These are phyloP conservation scores for Porites evermanni DNA, from an alignment of 92 coral and sea anemone genomes.

Conservation along the genomic window DNA sequence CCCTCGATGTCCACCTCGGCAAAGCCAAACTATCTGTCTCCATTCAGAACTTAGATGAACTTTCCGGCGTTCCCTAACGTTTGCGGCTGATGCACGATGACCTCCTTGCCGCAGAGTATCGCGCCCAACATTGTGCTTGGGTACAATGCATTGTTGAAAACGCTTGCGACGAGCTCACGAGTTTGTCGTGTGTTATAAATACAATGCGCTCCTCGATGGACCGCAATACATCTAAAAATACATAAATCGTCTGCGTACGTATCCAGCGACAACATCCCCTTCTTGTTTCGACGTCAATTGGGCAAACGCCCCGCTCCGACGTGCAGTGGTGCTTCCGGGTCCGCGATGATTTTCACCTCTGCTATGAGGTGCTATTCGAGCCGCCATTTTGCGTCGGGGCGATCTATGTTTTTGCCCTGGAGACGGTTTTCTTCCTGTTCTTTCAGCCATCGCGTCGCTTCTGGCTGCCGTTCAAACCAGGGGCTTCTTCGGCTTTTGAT, in stretches of 20 bases:
- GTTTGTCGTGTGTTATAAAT: background rate
- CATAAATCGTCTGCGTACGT: background rate
- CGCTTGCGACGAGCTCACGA: no score
- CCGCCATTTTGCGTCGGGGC: background rate
- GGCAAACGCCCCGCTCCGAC: background rate
- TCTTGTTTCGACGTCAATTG: background rate
- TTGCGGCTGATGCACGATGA: background rate
- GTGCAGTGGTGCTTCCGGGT: background rate
- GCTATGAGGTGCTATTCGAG: background rate
- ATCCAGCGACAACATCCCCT: background rate
- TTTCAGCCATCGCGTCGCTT: background rate
- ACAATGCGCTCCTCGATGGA: background rate
- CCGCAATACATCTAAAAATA: background rate
- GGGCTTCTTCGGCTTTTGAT: background rate
- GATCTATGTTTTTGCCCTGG: background rate
- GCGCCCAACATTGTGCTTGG: background rate
- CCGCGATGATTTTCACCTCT: background rate
- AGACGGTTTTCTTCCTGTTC: background rate
- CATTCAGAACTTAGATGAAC: background rate
- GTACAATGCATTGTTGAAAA: background rate
- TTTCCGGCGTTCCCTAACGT: background rate
- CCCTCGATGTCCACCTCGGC: constrained; percentile 34
- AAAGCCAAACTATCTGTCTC: constrained; percentile 17
- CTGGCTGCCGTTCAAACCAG: background rate
- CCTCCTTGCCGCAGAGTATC: background rate